phyloP scores from a whole-genome alignment of 23 tunicate species.

The Trididemnum nubilum region DNA sequence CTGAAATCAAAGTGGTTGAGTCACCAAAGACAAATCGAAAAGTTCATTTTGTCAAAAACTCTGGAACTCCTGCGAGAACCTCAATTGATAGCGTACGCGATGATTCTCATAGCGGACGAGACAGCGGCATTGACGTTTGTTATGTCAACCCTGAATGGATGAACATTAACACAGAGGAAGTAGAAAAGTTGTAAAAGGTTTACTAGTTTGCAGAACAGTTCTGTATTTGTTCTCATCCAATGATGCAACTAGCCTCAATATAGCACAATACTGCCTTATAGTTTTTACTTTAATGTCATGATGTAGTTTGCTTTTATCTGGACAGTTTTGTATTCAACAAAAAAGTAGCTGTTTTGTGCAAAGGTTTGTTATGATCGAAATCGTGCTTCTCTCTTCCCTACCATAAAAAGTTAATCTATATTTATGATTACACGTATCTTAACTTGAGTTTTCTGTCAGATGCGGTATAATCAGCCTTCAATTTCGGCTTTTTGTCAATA shows the following conservation, averaged over 20 bases:
- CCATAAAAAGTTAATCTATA: too few species aligned
- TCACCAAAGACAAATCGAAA: not conserved
- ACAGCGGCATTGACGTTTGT: slow-evolving; percentile 43
- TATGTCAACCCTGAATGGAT: slow-evolving; percentile 28
- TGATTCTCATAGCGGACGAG: slow-evolving; percentile 42
- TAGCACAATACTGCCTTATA: too few species aligned
- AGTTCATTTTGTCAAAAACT: slow-evolving; percentile 8
- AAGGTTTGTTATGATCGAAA: too few species aligned
- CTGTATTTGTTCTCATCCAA: too few species aligned
- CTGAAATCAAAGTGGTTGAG: not conserved
- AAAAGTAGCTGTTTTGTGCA: not conserved
- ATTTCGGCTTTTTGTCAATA: too few species aligned
- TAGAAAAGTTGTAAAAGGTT: not conserved
- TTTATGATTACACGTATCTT: too few species aligned
- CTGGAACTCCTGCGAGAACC: not conserved
- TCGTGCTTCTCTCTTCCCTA: too few species aligned
- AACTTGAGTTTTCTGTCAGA: too few species aligned
- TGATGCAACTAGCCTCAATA: too few species aligned
- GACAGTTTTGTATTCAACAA: not conserved
- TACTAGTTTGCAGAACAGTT: not conserved
- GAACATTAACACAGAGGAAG: slow-evolving; percentile 9
- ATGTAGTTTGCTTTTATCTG: too few species aligned
- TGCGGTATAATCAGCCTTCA: too few species aligned
- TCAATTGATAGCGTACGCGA: not conserved
- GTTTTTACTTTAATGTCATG: too few species aligned